Evolutionary conservation across 2,797 vertebrate species (phyloP).

Genomic region (Diplodus sargus): DNA sequence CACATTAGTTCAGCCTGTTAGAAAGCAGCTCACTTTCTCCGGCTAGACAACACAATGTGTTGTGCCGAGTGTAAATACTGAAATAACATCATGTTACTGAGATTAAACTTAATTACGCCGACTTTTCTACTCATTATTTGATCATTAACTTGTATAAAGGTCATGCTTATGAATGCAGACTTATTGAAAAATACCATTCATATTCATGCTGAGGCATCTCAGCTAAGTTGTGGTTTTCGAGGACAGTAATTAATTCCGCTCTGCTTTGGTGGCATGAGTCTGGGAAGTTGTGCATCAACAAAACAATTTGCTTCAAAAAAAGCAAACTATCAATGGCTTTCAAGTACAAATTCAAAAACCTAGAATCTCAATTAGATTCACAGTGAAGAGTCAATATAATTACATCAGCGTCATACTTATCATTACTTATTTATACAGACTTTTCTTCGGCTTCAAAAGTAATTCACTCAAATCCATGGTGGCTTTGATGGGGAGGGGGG

Average conservation of each 20-base stretch:
- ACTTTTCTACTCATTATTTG: background rate
- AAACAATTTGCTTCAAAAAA: background rate
- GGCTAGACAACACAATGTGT: background rate
- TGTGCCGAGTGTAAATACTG: background rate
- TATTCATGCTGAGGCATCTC: background rate
- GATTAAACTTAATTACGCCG: background rate
- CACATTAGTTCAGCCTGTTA: background rate
- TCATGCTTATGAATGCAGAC: background rate
- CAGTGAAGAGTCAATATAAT: conserved; percentile 8
- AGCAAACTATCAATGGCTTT: background rate
- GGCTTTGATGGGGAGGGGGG: background rate
- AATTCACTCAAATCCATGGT: background rate
- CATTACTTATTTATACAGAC: background rate
- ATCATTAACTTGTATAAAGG: conserved; percentile 1
- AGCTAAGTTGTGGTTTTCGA: background rate
- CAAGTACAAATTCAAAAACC: conserved; percentile 2
- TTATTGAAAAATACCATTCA: background rate
- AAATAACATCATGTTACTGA: background rate
- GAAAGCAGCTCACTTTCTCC: background rate
- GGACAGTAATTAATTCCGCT: background rate
- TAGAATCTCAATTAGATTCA: conserved; percentile 17
- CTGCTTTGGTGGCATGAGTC: background rate
- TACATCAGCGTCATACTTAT: conserved; percentile 7
- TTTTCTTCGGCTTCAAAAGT: background rate
- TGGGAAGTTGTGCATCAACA: background rate